Base-by-base conservation (phyloP, 2,113 vertebrate species). In the Felis chaus region DNA sequence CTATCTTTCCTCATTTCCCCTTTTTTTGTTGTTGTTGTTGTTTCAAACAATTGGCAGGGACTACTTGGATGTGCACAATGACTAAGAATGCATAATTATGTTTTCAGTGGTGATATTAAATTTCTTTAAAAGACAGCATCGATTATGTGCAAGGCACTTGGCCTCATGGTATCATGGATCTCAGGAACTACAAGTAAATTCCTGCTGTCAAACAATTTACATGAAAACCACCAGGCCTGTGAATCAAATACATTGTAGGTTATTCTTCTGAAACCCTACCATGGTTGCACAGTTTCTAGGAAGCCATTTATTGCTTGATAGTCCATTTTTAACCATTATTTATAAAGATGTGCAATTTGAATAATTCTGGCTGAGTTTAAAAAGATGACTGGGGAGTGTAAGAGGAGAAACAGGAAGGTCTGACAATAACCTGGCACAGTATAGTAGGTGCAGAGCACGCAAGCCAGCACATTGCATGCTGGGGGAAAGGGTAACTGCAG, bases 311-410 rank as follows among this genome's bases (percentile, higher is more conserved):
- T 87, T 85, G 39, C 14, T 86, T 57, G 55, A 36, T 41, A 84
- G 76, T 81, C 61, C 33, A 65, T 89, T 96, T 95, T 31, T 71
- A 96, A 74, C 33, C 19, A 87, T 90, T 69, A 73, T 65, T 82
- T 94, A 69, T 90, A 63, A 89, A 81, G 80, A 83, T 80, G 31
- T 84, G 25, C 65, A 65, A 71, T 36, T 57, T 39, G 80, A 96
- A 89, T 86, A 69, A 86, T 94, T 27, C 78, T 71, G 48, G 19
- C 74, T 94, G 25, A 33, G 14, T 92, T 95, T 87, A n/a, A 73
- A 94, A 91, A 86, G 80, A 36, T 39, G 5, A 21, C n/a, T 76
- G 69, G 15, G 36, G 50, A 74, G 19, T 63, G 8, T 14, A 55
- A 71, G 76, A 68, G 27, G 71, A 92, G 92, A 89, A 50, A n/a